A percentile compares a stretch with the other conserved stretches of the same genome.
Conservation (phyloP, 2,113 vertebrate species). For the Seriola dumerili region DNA sequence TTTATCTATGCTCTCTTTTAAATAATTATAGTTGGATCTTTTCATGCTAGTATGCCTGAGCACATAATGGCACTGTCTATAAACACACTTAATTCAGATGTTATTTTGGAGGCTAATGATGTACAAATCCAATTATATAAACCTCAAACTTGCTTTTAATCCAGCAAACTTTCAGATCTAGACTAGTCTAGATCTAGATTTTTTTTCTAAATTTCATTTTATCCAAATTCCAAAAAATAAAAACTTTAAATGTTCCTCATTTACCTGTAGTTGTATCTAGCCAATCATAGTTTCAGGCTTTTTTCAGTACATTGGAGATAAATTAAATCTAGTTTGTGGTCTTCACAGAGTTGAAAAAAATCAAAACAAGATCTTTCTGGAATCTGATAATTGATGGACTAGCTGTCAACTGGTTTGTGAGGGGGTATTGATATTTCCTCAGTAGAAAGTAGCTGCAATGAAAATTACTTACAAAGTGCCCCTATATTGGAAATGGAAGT, state of each 20-base stretch:
- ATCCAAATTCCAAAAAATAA: not conserved
- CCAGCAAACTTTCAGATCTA: not conserved
- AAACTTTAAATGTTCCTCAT: not conserved
- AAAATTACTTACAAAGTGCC: not conserved
- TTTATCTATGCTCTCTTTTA: constrained; percentile 5
- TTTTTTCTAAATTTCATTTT: not conserved
- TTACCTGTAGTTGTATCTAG: not conserved
- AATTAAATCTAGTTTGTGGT: not conserved
- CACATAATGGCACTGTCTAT: constrained; percentile 22
- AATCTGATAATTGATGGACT: not conserved
- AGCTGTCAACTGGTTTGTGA: not conserved
- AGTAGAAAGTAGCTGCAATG: not conserved
- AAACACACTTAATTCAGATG: constrained; percentile 1
- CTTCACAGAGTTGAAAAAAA: not conserved
- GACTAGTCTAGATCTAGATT: not conserved
- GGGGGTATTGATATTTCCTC: not conserved
- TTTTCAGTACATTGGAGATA: not conserved
- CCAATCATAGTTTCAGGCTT: not conserved
- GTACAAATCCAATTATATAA: constrained; percentile 1
- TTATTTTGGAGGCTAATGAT: constrained; percentile 9
- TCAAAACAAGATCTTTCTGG: not conserved
- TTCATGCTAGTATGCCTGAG: constrained; percentile 26
- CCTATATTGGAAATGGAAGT: not conserved
- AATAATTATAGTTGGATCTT: not conserved
- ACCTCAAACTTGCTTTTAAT: not conserved